Conservation (phyloP, 92 coral and sea anemone species). For the Virgularia gustaviana region DNA sequence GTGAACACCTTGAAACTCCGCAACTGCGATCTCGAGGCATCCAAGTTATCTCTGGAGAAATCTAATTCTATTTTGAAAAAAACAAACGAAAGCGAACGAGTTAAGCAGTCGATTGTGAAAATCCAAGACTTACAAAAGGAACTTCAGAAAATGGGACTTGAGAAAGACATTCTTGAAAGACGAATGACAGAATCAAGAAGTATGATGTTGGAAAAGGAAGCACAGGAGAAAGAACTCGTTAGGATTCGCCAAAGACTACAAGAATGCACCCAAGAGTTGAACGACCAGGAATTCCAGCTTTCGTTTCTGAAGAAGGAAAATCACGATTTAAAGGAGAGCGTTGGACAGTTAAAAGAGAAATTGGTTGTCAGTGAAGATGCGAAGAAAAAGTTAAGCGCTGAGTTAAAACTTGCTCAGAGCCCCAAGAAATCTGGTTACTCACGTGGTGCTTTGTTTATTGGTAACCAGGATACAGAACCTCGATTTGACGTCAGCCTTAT, state of each 20-base stretch:
- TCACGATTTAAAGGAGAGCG: neutral
- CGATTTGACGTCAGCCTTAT: neutral
- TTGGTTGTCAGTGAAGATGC: neutral
- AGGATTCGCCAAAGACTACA: neutral
- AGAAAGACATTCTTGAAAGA: neutral
- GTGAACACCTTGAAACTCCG: constrained; percentile 15
- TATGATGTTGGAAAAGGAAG: neutral
- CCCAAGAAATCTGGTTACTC: constrained; percentile 1
- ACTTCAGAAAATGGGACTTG: neutral
- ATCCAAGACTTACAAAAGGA: neutral
- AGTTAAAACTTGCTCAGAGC: neutral
- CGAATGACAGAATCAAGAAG: constrained; percentile 4
- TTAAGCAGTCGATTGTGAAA: neutral
- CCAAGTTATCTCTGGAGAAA: constrained; percentile 1
- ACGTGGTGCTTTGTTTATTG: constrained; percentile 11
- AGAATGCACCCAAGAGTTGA: neutral
- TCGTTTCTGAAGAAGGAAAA: constrained; percentile 1
- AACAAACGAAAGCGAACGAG: constrained; percentile 10
- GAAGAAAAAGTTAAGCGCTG: neutral
- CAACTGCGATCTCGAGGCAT: constrained; percentile 3
- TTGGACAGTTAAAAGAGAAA: neutral
- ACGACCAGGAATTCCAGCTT: neutral
- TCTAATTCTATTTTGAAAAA: neutral
- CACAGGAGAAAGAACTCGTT: neutral
- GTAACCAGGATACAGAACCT: neutral